phyloP scores from a whole-genome alignment of 2,797 vertebrate species.

The Leptodactylus fallax region DNA sequence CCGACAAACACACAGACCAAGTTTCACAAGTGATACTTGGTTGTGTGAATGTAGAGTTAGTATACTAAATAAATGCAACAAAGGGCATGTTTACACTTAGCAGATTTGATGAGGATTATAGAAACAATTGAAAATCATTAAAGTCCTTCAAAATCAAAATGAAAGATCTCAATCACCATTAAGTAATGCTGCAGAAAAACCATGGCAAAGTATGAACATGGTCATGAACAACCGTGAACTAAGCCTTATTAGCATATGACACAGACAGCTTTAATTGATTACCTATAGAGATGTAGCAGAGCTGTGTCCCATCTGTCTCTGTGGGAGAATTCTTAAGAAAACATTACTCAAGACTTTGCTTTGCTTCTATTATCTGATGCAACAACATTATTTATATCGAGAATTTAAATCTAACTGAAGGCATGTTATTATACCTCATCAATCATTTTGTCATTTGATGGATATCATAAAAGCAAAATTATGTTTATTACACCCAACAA shows the following conservation, averaged over 20 bases:
- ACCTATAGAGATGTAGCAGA: background rate
- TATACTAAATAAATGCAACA: no score
- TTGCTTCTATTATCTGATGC: constrained; percentile 20
- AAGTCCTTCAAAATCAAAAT: background rate
- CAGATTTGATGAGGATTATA: background rate
- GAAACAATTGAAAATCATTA: background rate
- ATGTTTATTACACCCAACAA: constrained; percentile 65
- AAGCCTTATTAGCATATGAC: constrained; percentile 23
- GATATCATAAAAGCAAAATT: constrained; percentile 68
- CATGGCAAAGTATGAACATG: background rate
- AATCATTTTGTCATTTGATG: constrained; percentile 65
- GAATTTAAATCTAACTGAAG: constrained; percentile 58
- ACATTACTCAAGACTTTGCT: constrained; percentile 46
- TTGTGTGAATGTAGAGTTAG: no score
- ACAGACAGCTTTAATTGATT: constrained; percentile 12
- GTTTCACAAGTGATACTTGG: no score
- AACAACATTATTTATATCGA: constrained; percentile 40
- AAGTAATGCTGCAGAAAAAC: background rate
- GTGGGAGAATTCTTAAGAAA: constrained; percentile 31
- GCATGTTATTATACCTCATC: constrained; percentile 60
- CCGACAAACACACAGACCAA: no score
- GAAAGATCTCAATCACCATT: background rate
- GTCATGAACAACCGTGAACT: background rate
- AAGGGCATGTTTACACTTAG: no score
- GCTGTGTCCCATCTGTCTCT: background rate